A percentile compares a stretch with the other conserved stretches of the same genome.
Evolutionary conservation across 2,888 invertebrate species (phyloP).

Genomic region (Dynastes grantii): DNA sequence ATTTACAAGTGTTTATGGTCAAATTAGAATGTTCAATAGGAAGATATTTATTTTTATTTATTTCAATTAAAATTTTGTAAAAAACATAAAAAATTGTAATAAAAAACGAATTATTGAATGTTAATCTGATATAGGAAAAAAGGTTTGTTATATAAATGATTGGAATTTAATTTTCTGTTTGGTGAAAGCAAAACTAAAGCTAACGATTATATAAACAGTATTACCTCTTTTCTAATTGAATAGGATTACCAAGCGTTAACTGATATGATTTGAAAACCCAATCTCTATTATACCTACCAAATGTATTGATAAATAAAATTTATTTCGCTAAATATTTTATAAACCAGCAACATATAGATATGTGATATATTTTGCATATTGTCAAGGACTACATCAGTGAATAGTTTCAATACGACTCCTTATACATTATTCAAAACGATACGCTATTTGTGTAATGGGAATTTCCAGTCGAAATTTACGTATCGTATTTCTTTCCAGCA

Average conservation of each 20-base stretch:
- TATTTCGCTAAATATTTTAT: background rate
- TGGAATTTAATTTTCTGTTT: background rate
- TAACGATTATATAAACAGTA: background rate
- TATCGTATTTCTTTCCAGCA: background rate
- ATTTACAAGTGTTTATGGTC: no score
- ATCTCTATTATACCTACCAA: background rate
- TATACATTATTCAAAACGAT: constrained; percentile 36
- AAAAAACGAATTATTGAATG: no score
- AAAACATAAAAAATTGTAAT: no score
- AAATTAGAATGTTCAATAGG: no score
- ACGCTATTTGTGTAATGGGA: background rate
- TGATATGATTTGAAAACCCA: no score
- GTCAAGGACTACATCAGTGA: background rate
- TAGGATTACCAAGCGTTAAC: background rate
- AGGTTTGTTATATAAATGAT: no score
- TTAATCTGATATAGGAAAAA: no score
- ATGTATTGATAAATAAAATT: background rate
- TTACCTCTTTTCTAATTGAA: background rate
- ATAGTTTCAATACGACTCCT: background rate
- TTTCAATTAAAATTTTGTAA: no score
- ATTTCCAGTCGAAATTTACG: constrained; percentile 13
- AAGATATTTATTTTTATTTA: no score
- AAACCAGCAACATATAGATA: no score
- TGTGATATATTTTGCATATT: background rate
- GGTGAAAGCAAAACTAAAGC: background rate